Conservation (phyloP, 2,797 vertebrate genomes). For the Halcyon chelicuti region DNA sequence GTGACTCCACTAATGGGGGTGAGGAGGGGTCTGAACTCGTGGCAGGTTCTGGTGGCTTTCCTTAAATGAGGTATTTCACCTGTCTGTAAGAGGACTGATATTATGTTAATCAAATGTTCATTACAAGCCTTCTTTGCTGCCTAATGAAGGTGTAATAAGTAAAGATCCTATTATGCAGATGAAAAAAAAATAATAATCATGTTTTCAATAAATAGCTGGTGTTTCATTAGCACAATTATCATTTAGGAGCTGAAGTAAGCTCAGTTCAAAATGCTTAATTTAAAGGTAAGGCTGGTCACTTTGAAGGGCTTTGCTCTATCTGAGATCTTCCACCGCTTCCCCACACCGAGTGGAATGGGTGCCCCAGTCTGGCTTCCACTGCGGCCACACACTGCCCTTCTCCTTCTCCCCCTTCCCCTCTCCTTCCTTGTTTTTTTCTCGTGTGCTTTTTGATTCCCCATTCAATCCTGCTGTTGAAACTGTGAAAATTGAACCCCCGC, state of each 20-base stretch:
- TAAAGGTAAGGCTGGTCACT: slow-evolving; percentile 47
- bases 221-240: slow-evolving; percentile 63
- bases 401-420: not conserved
- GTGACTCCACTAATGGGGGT: not conserved
- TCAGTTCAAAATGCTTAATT: slow-evolving; percentile 38
- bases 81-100: not conserved
- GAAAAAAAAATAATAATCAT: not conserved
- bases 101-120: slow-evolving; percentile 51
- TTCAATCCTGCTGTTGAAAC: slow-evolving; percentile 65
- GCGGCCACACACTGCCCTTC: not conserved
- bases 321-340: not conserved
- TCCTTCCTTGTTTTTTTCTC: not conserved
- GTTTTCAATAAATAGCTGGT: slow-evolving; percentile 56
- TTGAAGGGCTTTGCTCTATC: not conserved
- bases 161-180: slow-evolving; percentile 49
- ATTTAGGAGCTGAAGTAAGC: slow-evolving; percentile 30
- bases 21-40: not conserved
- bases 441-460: not conserved
- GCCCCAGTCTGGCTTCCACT: not conserved
- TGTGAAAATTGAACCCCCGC: slow-evolving; percentile 68
- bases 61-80: not conserved
- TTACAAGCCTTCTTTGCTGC: slow-evolving; percentile 23
- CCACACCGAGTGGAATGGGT: not conserved
- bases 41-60: not conserved
- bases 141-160: slow-evolving; percentile 36